Conservation (phyloP, 2,888 invertebrate species). For the Aleiodes leptofemur region DNA sequence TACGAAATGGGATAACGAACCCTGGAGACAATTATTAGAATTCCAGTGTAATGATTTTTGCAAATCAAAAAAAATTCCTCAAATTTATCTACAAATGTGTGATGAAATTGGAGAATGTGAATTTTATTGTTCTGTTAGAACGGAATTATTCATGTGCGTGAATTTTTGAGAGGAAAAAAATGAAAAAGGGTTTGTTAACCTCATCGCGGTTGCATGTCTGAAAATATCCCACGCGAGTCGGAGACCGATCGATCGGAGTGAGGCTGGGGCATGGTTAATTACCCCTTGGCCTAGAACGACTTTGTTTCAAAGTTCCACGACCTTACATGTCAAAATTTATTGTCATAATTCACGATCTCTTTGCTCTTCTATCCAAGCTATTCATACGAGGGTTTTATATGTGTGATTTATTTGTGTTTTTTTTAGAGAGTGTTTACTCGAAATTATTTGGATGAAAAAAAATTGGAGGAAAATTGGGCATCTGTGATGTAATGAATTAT, state of each 20-base stretch:
- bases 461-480: background rate
- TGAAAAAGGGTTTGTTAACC: slow-evolving; percentile 61
- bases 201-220: slow-evolving; percentile 55
- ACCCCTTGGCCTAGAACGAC: slow-evolving; percentile 43
- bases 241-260: slow-evolving; percentile 61
- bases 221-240: slow-evolving; percentile 43
- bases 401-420: background rate
- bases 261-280: slow-evolving; percentile 55
- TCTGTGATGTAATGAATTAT: slow-evolving; percentile 7
- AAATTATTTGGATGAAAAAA: background rate
- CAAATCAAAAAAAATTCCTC: background rate
- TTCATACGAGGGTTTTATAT: background rate
- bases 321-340: slow-evolving; percentile 24
- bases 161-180: background rate
- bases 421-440: background rate
- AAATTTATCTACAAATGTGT: background rate
- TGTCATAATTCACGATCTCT: background rate
- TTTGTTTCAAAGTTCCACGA: slow-evolving; percentile 35
- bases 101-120: background rate
- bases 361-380: background rate
- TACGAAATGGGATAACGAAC: slow-evolving; percentile 42
- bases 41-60: background rate
- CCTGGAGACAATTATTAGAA: slow-evolving; percentile 21
- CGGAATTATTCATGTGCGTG: background rate
- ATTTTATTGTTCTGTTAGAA: background rate